Percentiles rank a stretch among this genome's conserved stretches.
These are phyloP conservation scores for Griposia aprilina DNA, from an alignment of 2,888 invertebrate species.

Conservation along the genomic window DNA sequence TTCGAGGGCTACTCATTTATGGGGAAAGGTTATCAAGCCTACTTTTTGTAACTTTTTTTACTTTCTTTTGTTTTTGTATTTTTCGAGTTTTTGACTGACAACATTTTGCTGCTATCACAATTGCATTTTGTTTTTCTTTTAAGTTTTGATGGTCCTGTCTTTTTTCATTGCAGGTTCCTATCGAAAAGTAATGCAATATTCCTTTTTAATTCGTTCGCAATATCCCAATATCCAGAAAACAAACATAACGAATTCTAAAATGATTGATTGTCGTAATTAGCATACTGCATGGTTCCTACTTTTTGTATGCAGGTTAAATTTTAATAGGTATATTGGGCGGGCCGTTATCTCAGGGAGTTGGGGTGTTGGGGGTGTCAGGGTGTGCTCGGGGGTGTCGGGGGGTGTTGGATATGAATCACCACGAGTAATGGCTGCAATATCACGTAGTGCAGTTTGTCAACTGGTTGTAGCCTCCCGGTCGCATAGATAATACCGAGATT, in stretches of 20 bases:
- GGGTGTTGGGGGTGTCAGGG: conserved; percentile 78
- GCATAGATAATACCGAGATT: conserved; percentile 89
- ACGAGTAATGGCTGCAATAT: conserved; percentile 90
- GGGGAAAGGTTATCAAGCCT: conserved; percentile 49
- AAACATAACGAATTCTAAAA: conserved; percentile 28
- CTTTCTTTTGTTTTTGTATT: conserved; percentile 7
- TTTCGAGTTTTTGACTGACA: conserved; percentile 38
- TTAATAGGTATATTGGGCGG: conserved; percentile 68
- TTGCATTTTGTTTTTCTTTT: conserved; percentile 5
- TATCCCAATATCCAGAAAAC: conserved; percentile 37
- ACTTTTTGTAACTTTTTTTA: conserved; percentile 26
- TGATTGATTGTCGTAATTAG: conserved; percentile 57
- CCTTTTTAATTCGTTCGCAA: conserved; percentile 23
- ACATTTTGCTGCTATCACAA: background rate
- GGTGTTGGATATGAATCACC: conserved; percentile 89
- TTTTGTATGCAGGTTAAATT: conserved; percentile 65
- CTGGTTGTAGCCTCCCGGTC: conserved; percentile 88
- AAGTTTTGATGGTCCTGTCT: background rate
- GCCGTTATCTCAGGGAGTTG: conserved; percentile 65
- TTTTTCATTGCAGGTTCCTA: background rate
- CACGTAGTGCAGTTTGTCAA: conserved; percentile 91
- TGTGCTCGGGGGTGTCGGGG: conserved; percentile 77
- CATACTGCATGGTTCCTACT: conserved; percentile 39
- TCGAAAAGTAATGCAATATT: conserved; percentile 12
- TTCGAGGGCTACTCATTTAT: conserved; percentile 69